Conservation (phyloP, 2,113 vertebrate genomes). For the Cynoglossus semilaevis region DNA sequence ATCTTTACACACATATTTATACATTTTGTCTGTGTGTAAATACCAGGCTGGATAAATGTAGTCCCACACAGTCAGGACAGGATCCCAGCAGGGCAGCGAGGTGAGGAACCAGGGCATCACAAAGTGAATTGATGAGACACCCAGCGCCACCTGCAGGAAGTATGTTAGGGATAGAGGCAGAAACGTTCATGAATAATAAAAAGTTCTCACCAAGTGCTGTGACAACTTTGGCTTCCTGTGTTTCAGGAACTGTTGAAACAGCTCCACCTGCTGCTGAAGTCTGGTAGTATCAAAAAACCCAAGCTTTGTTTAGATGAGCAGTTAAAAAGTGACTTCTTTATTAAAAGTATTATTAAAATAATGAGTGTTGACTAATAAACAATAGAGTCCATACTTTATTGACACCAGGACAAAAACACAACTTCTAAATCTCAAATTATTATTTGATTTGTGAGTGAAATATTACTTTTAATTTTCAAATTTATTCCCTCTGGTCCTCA, state of each 20-base stretch:
- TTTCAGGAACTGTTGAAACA: constrained; percentile 74
- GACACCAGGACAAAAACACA: too few species aligned
- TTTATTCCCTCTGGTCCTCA: too few species aligned
- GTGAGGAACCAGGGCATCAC: constrained; percentile 77
- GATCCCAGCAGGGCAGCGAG: constrained; percentile 78
- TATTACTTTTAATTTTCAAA: too few species aligned
- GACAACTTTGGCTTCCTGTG: constrained; percentile 72
- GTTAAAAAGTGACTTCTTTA: too few species aligned
- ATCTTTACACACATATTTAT: background rate
- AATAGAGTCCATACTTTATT: too few species aligned
- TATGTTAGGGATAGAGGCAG: background rate
- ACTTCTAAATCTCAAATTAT: too few species aligned
- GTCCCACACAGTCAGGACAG: constrained; percentile 76
- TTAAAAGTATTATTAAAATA: too few species aligned
- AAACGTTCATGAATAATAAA: background rate
- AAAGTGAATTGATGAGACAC: constrained; percentile 68
- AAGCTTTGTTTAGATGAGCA: too few species aligned
- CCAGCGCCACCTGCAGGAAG: constrained; percentile 65
- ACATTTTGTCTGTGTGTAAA: background rate
- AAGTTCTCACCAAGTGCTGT: constrained; percentile 71
- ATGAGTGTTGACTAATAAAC: too few species aligned
- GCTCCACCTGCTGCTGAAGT: constrained; percentile 71
- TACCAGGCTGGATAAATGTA: constrained; percentile 74
- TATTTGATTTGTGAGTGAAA: too few species aligned
- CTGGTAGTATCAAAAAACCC: constrained; percentile 27